These are phyloP conservation scores for Bhutanitis thaidina DNA, from an alignment of 2,888 invertebrate species.

Conservation along the genomic window DNA sequence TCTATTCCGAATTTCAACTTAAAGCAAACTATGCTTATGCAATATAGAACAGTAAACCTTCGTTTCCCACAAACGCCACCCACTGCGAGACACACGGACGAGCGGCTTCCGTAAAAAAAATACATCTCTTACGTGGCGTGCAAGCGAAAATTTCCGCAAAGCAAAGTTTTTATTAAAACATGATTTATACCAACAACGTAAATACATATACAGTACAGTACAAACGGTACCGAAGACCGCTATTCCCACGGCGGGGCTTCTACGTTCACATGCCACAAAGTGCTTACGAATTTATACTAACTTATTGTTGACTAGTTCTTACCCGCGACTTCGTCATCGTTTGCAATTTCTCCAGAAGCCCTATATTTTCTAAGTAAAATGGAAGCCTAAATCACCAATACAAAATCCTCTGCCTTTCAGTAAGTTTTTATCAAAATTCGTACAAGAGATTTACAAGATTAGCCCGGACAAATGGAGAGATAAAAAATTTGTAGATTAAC, in stretches of 20 bases:
- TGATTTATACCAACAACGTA: neutral
- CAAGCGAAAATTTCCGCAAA: slow-evolving; percentile 1
- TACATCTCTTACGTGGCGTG: neutral
- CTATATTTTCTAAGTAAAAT: too few relatives aligned
- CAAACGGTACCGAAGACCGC: slow-evolving; percentile 1
- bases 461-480: too few relatives aligned
- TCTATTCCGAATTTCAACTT: too few relatives aligned
- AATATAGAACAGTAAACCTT: too few relatives aligned
- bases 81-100: neutral
- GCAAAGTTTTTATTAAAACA: slow-evolving; percentile 1
- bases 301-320: slow-evolving; percentile 2
- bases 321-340: too few relatives aligned
- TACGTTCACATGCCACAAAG: slow-evolving; percentile 7
- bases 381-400: too few relatives aligned
- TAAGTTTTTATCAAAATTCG: too few relatives aligned
- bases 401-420: too few relatives aligned
- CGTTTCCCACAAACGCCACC: neutral
- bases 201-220: slow-evolving; percentile 3
- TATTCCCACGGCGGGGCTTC: slow-evolving; percentile 3
- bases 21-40: too few relatives aligned
- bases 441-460: too few relatives aligned
- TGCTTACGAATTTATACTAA: slow-evolving; percentile 13
- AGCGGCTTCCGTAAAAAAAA: neutral
- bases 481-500: too few relatives aligned
- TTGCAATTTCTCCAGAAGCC: too few relatives aligned